These are phyloP conservation scores for Drosophila tsacasi DNA, from an alignment of 1,140 invertebrate species.

Conservation along the genomic window DNA sequence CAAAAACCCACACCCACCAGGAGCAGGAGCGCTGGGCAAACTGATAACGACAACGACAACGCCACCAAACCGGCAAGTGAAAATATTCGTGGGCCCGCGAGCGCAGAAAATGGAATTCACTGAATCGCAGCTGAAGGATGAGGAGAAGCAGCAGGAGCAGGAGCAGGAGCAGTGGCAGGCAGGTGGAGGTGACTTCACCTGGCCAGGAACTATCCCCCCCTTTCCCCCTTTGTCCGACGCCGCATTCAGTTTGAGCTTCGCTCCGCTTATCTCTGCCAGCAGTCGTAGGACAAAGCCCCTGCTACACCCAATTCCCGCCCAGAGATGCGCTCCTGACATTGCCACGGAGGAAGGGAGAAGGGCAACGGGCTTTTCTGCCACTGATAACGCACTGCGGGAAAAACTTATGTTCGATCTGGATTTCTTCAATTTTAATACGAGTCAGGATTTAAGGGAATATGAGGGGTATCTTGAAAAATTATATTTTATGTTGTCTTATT, in stretches of 20 bases:
- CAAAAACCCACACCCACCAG: neutral
- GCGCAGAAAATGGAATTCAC: conserved; percentile 68
- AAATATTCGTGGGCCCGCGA: conserved; percentile 74
- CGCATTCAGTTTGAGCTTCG: conserved; percentile 57
- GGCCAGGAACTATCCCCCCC: conserved; percentile 45
- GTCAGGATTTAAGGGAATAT: too few relatives aligned
- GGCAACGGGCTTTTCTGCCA: conserved; percentile 3
- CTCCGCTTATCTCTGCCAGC: conserved; percentile 63
- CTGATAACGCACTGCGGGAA: conserved; percentile 12
- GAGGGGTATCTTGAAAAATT: too few relatives aligned
- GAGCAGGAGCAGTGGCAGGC: neutral
- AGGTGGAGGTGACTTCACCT: conserved; percentile 32
- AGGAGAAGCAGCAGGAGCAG: neutral
- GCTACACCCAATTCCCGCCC: conserved; percentile 31
- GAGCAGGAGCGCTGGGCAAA: conserved; percentile 27
- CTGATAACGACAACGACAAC: conserved; percentile 52
- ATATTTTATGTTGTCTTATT: too few relatives aligned
- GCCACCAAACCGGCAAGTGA: conserved; percentile 71
- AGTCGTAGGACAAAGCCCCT: conserved; percentile 59
- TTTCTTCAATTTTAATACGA: too few relatives aligned
- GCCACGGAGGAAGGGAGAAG: neutral
- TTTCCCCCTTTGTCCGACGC: conserved; percentile 20
- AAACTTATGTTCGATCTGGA: too few relatives aligned
- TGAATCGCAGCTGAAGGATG: conserved; percentile 36
- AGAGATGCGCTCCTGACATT: conserved; percentile 49